Evolutionary conservation across 2,888 invertebrate species (phyloP).

Genomic region (Quadroppia sp.): DNA sequence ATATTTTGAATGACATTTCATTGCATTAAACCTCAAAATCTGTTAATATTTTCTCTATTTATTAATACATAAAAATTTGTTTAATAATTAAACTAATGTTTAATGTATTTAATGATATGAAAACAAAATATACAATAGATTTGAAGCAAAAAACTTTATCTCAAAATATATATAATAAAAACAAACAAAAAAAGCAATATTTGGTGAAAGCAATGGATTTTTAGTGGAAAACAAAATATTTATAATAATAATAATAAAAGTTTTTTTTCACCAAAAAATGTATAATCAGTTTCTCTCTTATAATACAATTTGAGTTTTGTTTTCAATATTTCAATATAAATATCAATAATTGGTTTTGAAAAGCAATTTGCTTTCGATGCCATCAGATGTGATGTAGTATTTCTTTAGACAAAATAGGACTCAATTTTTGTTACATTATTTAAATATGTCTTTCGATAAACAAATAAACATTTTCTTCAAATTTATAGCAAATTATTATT

Average conservation of each 20-base stretch:
- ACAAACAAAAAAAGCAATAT: background rate
- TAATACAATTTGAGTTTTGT: too few species aligned
- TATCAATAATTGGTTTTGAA: constrained; percentile 8
- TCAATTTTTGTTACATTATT: constrained; percentile 3
- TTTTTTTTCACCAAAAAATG: constrained; percentile 12
- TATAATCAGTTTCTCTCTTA: background rate
- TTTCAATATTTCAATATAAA: background rate
- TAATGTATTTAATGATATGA: background rate
- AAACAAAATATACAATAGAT: background rate
- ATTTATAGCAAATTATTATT: too few species aligned
- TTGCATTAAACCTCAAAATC: background rate
- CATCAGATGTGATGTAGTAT: constrained; percentile 1
- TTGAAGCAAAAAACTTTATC: background rate
- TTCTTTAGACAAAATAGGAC: background rate
- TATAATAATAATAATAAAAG: background rate
- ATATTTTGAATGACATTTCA: background rate
- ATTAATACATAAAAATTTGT: background rate
- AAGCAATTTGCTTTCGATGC: constrained; percentile 18
- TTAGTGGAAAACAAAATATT: background rate
- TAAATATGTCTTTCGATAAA: background rate
- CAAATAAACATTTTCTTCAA: background rate
- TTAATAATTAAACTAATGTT: background rate
- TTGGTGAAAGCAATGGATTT: constrained; percentile 4
- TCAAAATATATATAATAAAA: constrained; percentile 3
- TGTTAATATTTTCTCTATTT: too few species aligned